A percentile compares a stretch with the other conserved stretches of the same genome.
phyloP scores from a whole-genome alignment of 2,113 vertebrate species.

The Rhegmatorhina hoffmannsi region DNA sequence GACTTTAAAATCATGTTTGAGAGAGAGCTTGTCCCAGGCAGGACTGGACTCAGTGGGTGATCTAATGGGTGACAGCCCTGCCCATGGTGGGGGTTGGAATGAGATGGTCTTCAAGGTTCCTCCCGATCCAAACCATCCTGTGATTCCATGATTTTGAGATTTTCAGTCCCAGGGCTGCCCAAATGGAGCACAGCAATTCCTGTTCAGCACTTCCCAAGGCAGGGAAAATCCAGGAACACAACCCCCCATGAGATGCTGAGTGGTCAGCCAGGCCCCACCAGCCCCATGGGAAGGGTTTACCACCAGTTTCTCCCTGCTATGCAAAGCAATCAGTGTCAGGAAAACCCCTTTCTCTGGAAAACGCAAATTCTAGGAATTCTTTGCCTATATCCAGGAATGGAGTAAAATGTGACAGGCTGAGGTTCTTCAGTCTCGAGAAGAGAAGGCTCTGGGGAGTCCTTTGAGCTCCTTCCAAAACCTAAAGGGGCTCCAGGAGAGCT shows the following conservation, averaged over 20 bases:
- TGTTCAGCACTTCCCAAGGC: not conserved
- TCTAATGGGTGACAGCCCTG: not conserved
- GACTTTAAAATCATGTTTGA: not conserved
- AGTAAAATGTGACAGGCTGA: not conserved
- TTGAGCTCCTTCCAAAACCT: not conserved
- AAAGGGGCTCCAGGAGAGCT: not conserved
- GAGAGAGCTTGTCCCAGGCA: not conserved
- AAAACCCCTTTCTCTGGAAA: not conserved
- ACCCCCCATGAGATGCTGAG: not conserved
- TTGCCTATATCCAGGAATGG: not conserved
- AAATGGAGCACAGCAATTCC: not conserved
- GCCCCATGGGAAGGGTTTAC: not conserved
- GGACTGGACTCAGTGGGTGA: not conserved
- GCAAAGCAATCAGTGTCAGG: not conserved
- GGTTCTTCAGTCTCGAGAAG: not conserved
- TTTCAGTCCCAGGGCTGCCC: not conserved
- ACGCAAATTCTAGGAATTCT: not conserved
- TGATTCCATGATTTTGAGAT: not conserved
- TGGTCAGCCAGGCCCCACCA: not conserved
- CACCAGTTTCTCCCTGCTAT: not conserved
- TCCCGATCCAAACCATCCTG: rapidly evolving
- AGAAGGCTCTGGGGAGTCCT: not conserved
- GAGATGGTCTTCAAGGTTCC: not conserved
- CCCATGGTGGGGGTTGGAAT: not conserved
- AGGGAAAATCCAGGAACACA: not conserved